These are phyloP conservation scores for Nymphalis io DNA, from an alignment of 1,140 invertebrate species.

Conservation along the genomic window DNA sequence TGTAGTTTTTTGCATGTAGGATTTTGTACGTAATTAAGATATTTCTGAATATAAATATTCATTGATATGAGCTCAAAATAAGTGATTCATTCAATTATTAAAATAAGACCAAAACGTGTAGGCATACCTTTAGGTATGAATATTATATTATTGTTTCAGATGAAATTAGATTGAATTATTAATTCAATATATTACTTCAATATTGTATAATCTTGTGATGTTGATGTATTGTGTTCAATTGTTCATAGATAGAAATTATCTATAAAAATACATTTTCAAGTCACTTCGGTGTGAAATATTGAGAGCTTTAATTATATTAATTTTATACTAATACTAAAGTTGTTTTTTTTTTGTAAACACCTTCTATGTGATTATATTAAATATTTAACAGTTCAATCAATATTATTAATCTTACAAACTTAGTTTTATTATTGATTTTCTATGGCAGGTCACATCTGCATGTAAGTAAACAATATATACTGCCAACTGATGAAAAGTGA, in stretches of 20 bases:
- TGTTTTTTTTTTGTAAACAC: slow-evolving; percentile 34
- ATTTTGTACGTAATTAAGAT: background rate
- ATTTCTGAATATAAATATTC: background rate
- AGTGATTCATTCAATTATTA: slow-evolving; percentile 6
- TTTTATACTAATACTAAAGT: slow-evolving; percentile 34
- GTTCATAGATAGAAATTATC: slow-evolving; percentile 1
- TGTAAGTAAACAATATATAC: too few relatives aligned
- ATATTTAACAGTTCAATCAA: background rate
- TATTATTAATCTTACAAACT: too few relatives aligned
- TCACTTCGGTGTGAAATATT: slow-evolving; percentile 29
- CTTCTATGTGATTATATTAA: background rate
- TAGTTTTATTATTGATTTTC: too few relatives aligned
- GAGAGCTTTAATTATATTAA: slow-evolving; percentile 55
- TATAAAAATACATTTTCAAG: slow-evolving; percentile 6
- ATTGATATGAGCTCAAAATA: slow-evolving; percentile 1
- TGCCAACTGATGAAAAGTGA: too few relatives aligned
- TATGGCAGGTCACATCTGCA: too few relatives aligned
- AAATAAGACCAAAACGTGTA: background rate
- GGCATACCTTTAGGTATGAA: slow-evolving; percentile 2
- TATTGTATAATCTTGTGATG: slow-evolving; percentile 4
- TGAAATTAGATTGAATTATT: background rate
- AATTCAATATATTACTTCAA: background rate
- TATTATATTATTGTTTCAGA: background rate
- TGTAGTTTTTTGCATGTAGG: slow-evolving; percentile 2
- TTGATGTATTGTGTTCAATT: too few relatives aligned